Base-by-base conservation (phyloP, 1,140 invertebrate species). In the Oscheius sp. region DNA sequence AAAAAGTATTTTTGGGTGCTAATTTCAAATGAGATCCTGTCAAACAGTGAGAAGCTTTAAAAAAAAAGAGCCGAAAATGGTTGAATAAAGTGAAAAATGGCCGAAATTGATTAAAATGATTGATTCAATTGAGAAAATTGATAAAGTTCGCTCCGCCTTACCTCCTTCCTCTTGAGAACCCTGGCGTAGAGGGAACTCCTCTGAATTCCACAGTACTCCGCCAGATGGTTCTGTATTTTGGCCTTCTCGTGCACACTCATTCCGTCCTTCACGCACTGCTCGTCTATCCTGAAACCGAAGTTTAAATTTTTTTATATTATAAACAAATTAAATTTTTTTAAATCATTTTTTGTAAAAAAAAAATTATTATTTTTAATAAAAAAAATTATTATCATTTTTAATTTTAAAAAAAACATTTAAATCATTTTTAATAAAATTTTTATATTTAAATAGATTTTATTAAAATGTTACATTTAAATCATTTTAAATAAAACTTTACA, bases 141-240 rank as follows among this genome's bases (percentile, higher is more conserved):
- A n/a, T n/a, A n/a, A n/a, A n/a, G n/a, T n/a, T n/a, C n/a, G n/a
- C n/a, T n/a, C n/a, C n/a, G n/a, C n/a, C n/a, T n/a, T n/a, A n/a
- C 38, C 49, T 55, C 61, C 31, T 38, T 63, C 36, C 61, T 63
- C 32, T 63, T 63, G 4, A 7, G 10, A 10, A 63, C 61, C 31
- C 36, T 29, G 4, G 36, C 32, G 29, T 63, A 63, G 15, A 63
- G 31, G 4, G 61, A 36, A 32, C 35, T 63, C 68, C 42, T 71
- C 62, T 45, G 63, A 18, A 70, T 23, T 3, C 68, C 68, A 34
- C 26, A 29, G 28, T 72, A 71, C 68, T 73, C 68, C 28, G 68
- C 59, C 3, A 71, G n/a, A 3, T 52, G 26, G 10, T 73, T 26
- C 29, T 73, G 32, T 18, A 72, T 34, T 18, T 34, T 10, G 23